These are phyloP conservation scores for Actinopyga echinites DNA, from an alignment of 53 echinoderm and acorn worm species.

Conservation along the genomic window DNA sequence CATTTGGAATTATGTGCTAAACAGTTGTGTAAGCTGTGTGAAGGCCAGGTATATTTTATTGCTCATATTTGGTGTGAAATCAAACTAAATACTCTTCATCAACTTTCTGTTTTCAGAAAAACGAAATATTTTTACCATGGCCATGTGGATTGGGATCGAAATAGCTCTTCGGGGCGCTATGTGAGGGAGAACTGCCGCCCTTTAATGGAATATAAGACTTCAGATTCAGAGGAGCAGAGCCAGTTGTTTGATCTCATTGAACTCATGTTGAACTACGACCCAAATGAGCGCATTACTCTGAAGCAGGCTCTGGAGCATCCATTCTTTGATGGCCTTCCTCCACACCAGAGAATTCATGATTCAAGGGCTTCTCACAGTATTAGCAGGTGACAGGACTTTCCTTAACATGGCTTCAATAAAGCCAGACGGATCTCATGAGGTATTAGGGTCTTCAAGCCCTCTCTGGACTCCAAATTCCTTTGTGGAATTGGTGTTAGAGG, in stretches of 20 bases:
- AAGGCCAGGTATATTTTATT: not conserved
- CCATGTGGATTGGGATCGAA: slow-evolving; percentile 75
- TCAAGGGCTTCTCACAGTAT: slow-evolving; percentile 82
- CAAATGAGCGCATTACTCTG: slow-evolving; percentile 64
- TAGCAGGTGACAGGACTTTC: slow-evolving; percentile 78
- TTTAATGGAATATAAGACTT: slow-evolving; percentile 57
- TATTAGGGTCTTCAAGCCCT: no score
- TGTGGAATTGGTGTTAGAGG: no score
- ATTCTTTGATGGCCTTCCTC: slow-evolving; percentile 67
- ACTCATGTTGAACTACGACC: slow-evolving; percentile 83
- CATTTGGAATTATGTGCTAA: no score
- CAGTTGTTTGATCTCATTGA: slow-evolving; percentile 79
- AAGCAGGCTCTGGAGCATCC: slow-evolving; percentile 72
- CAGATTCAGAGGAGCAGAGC: slow-evolving; percentile 65
- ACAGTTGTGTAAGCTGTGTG: no score
- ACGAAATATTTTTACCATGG: slow-evolving; percentile 84
- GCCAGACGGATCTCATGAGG: no score
- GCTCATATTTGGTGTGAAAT: not conserved
- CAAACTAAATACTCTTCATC: no score
- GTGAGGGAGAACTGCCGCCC: slow-evolving; percentile 94
- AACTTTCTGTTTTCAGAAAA: slow-evolving; percentile 62
- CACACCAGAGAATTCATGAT: slow-evolving; percentile 65
- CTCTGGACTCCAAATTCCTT: no score
- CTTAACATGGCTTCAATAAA: no score
- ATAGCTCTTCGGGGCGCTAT: slow-evolving; percentile 89